Base-by-base conservation (phyloP, 1,140 invertebrate genomes). In the Drosophila repletoides region DNA sequence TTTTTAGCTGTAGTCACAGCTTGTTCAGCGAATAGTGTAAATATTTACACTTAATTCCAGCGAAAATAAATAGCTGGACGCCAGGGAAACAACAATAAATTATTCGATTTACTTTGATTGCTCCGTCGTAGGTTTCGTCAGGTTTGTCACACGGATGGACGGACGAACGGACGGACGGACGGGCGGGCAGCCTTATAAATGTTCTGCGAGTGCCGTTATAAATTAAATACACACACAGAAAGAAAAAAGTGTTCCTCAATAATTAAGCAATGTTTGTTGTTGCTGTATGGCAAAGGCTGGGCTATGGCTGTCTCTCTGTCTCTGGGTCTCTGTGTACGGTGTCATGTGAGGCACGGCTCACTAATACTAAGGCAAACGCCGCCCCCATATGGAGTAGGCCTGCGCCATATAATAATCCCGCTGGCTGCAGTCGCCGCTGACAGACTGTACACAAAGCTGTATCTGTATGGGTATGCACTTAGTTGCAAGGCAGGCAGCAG, bases 71-170 rank as follows among this genome's bases (percentile, higher is more conserved):
- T 24, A 64, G 14, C 45, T 46, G 80, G 58, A 51, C 7, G 65
- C 59, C 70, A 58, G 33, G 49, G 65, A 52, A 56, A 55, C 66
- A 64, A 73, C 66, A 64, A 73, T 73, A 70, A 70, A 73, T 73
- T 69, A n/a, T n/a, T 70, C 61, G 52, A 70, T 83, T 83, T 61
- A 67, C 72, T 59, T 76, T 81, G 72, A 76, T 84, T 84, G 79
- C 60, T 70, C 59, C 33, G 40, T 56, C 73, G n/a, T n/a, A n/a
- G n/a, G n/a, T 76, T 70, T 63, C 33, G 40, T 56, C 73, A 64
- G 49, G 41, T 51, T 68, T 52, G 51, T 59, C 36, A 46, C 49
- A n/a, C n/a, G n/a, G n/a, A n/a, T n/a, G 28, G 61, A 29, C 48
- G 19, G 36, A n/a, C n/a, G n/a, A n/a, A n/a, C n/a, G n/a, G n/a